Evolutionary conservation across 2,797 vertebrate species (phyloP), one percentile per base, ranked within the genome.

Genomic region (Todus mexicanus): DNA sequence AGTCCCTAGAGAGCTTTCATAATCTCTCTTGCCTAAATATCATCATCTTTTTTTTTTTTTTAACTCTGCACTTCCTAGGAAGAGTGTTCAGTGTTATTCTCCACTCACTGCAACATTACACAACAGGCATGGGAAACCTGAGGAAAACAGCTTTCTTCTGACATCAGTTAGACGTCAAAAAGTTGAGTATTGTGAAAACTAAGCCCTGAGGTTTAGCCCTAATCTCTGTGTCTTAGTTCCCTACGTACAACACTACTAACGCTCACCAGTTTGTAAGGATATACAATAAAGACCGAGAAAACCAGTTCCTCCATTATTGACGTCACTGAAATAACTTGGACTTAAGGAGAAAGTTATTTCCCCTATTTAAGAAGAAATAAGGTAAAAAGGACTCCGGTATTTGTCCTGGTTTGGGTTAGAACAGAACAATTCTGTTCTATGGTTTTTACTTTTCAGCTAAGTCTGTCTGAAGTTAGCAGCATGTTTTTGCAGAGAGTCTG

Each of bases 121-220:
- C 40, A 84, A 73, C 25, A 50, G 33, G 16, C 71, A 70, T 22
- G 37, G 66, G 71, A 89, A 91, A 88, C 19, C 20, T 69, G 63
- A 19, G 18, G 9, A 59, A 81, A 92, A 33, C 12, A 56, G 83
- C 16, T 81, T 57, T 71, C 68, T 60, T 57, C 64, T 87, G 68
- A 93, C 81, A 63, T 82, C 68, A 92, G 48, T 77, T 73, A 38
- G 57, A 84, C 2, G 5, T 74, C 87, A 93, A 38, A 82, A 93
- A 76, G 40, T 95, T 90, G 42, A 76, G 61, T 57, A 45, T 21
- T 70, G 53, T 17, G 10, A 65, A 89, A 74, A 78, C n/a, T 75
- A 63, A 86, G 13, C 26, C 26, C 40, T 51, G 76, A 89, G 76
- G 48, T 64, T 93, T 81, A 88, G 2, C 33, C 29, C 10, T 91